A percentile compares a stretch with the other conserved stretches of the same genome.
Evolutionary conservation across 2,113 vertebrate genomes (phyloP).

Genomic region (Hyperopisus bebe): DNA sequence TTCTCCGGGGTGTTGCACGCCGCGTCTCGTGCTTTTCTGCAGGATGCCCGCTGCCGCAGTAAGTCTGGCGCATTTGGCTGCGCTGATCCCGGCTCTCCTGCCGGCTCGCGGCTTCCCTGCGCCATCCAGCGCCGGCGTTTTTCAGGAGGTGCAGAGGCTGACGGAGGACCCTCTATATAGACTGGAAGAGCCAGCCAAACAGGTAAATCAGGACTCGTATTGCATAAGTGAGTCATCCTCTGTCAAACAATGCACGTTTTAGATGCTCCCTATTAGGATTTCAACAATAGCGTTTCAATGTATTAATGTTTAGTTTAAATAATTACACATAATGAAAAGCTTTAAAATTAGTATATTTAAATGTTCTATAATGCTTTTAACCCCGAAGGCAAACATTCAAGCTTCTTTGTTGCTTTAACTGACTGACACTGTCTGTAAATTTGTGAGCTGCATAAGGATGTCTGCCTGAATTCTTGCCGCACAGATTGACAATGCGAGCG

Average conservation of each 20-base stretch:
- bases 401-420: background rate
- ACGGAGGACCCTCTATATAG: slow-evolving; percentile 88
- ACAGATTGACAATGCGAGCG: slow-evolving; percentile 81
- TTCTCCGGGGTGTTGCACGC: background rate
- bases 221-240: background rate
- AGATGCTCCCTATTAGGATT: background rate
- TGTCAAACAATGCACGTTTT: background rate
- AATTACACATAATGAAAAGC: background rate
- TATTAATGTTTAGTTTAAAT: slow-evolving; percentile 17
- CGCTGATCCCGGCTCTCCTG: background rate
- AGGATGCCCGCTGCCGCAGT: background rate
- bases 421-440: background rate
- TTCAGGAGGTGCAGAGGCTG: slow-evolving; percentile 81
- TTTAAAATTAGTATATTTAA: background rate
- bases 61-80: background rate
- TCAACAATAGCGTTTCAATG: background rate
- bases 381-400: background rate
- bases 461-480: slow-evolving; percentile 14
- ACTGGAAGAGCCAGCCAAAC: slow-evolving; percentile 79
- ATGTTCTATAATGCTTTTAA: background rate
- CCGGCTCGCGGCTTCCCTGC: background rate
- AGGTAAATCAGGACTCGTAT: slow-evolving; percentile 60
- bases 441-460: background rate
- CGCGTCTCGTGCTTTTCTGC: background rate
- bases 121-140: slow-evolving; percentile 62